Conservation (phyloP, 1,140 invertebrate species). For the Parapsyche elsis region DNA sequence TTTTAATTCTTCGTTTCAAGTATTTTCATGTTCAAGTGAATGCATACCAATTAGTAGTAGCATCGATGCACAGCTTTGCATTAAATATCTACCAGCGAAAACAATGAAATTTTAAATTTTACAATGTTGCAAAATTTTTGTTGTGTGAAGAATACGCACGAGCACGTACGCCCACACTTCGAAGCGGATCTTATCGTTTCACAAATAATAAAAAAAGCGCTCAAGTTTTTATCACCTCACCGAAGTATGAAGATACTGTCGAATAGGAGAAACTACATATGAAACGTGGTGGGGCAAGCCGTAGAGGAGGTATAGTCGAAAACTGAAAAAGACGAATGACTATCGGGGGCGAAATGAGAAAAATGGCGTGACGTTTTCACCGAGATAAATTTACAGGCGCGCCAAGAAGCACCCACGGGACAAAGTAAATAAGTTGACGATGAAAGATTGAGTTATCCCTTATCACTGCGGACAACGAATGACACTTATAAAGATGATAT, state of each 20-base stretch:
- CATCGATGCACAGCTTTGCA: no score
- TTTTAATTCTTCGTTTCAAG: no score
- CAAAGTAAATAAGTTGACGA: slow-evolving; percentile 56
- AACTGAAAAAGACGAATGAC: neutral
- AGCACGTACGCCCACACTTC: no score
- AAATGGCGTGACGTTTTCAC: slow-evolving; percentile 51
- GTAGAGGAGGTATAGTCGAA: no score
- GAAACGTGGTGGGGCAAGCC: neutral
- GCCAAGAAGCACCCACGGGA: slow-evolving; percentile 48
- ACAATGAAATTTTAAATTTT: no score
- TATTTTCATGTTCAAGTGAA: no score
- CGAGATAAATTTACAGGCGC: slow-evolving; percentile 55
- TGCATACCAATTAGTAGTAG: no score
- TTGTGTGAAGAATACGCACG: no score
- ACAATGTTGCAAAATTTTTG: no score
- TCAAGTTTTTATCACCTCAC: neutral
- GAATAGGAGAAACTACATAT: no score
- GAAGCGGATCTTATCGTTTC: slow-evolving; percentile 7
- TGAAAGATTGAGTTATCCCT: slow-evolving; percentile 57
- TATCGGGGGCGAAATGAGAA: slow-evolving; percentile 41
- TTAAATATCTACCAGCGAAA: no score
- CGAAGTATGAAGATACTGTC: neutral
- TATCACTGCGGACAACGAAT: slow-evolving; percentile 55
- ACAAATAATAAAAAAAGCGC: slow-evolving; percentile 12
- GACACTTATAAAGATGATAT: slow-evolving; percentile 56